Percentiles rank a stretch among this genome's conserved stretches.
Evolutionary conservation across 1,140 invertebrate species (phyloP).

Genomic region (Drosophila sechellia): DNA sequence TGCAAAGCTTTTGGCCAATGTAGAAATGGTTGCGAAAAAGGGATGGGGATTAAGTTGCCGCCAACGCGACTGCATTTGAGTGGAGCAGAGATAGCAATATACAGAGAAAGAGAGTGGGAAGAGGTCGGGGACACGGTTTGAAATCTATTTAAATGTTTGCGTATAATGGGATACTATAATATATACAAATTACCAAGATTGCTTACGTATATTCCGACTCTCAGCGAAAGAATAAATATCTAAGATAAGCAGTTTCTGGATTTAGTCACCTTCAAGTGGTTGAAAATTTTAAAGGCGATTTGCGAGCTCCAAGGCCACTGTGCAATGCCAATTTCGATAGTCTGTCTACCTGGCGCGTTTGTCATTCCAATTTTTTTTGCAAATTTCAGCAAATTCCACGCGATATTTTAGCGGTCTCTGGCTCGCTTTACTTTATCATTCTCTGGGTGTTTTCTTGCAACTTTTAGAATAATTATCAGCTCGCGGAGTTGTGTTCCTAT

Average conservation of each 20-base stretch:
- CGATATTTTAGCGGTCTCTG: slow-evolving; percentile 48
- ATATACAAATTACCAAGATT: too few species aligned
- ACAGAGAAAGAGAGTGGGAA: background rate
- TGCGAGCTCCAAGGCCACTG: slow-evolving; percentile 13
- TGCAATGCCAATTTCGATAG: slow-evolving; percentile 21
- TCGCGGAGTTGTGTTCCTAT: slow-evolving; percentile 5
- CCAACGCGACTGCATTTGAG: slow-evolving; percentile 39
- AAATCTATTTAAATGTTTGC: too few species aligned
- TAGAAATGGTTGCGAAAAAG: slow-evolving; percentile 9
- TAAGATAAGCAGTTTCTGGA: background rate
- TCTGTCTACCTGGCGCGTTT: slow-evolving; percentile 40
- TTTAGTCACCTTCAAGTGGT: slow-evolving; percentile 13
- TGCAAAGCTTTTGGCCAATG: slow-evolving; percentile 43
- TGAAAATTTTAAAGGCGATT: slow-evolving; percentile 11
- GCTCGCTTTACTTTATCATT: slow-evolving; percentile 54
- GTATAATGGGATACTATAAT: too few species aligned
- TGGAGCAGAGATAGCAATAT: slow-evolving; percentile 14
- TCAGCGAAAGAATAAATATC: background rate
- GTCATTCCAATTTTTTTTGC: slow-evolving; percentile 48
- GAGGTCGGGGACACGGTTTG: background rate
- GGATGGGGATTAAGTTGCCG: slow-evolving; percentile 25
- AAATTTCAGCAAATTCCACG: slow-evolving; percentile 74
- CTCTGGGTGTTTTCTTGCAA: background rate
- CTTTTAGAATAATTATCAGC: slow-evolving; percentile 28
- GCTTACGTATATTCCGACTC: background rate